Base-by-base conservation (phyloP, 2,888 invertebrate genomes). In the Tetrapedia diversipes region DNA sequence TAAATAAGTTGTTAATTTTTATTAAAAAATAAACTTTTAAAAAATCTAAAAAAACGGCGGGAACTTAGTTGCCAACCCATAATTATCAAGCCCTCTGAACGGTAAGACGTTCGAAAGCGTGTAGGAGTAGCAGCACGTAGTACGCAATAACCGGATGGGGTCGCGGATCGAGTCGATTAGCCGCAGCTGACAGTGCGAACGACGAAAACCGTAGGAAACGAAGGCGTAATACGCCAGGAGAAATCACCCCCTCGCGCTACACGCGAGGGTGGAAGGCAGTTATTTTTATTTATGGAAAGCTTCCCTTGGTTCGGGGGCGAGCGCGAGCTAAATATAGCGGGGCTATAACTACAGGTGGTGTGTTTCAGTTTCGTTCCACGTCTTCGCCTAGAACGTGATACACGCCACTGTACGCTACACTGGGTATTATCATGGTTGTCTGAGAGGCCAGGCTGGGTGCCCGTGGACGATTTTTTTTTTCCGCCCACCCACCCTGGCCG, bases 301-400 rank as follows among this genome's bases (percentile, higher is more conserved):
- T 60, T 70, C 66, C 70, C 51, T 39, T 19, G 43, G 70, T 71
- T 60, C 61, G 73, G 78, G 49, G 70, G 69, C 57, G 72, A 67
- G 29, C 45, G n/a, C 53, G 32, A n/a, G 22, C 69, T 82, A 82
- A 78, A 78, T 78, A 79, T 80, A 83, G 63, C 60, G 69, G 75
- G 65, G 63, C 34, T 72, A 45, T 66, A 79, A 84, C 76, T 80
- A 84, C 84, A 86, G 82, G 82, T 83, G 84, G 82, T 84, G 78
- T 65, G 79, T 69, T 68, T 79, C 64, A 56, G 72, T 64, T 56
- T 60, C 47, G n/a, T 29, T 43, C 11, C 34, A 43, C 41, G 61
- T 53, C 16, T 61, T 19, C 34, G 39, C 39, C n/a, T 16, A 10
- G 11, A 56, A 39, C 53, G 53, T 37, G 45, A 1, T 14, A 16